Evolutionary conservation across 2,113 vertebrate species (phyloP).

Genomic region (Oreochromis aureus): DNA sequence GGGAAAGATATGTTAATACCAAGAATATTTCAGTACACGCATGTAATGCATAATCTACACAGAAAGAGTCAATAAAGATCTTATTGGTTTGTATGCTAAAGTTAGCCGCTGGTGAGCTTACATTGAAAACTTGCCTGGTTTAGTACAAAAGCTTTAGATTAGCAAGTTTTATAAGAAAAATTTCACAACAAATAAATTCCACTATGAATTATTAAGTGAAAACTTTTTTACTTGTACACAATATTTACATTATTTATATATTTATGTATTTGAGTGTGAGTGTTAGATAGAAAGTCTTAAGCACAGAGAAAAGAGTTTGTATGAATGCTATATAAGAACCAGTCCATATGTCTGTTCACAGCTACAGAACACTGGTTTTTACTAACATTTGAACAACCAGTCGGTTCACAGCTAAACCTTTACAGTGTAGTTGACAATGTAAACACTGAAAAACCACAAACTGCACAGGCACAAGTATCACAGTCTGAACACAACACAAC

Average conservation of each 20-base stretch:
- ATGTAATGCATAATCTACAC: background rate
- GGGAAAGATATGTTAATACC: background rate
- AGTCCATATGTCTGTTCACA: rapidly evolving
- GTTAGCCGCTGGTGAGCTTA: background rate
- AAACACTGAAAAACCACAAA: background rate
- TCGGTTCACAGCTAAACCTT: background rate
- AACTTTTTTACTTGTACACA: background rate
- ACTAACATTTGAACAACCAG: background rate
- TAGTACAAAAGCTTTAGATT: background rate
- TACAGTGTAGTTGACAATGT: background rate
- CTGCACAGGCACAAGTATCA: background rate
- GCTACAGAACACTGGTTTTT: background rate
- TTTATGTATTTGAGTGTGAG: background rate
- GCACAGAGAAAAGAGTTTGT: background rate
- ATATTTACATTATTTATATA: background rate
- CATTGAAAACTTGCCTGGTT: background rate
- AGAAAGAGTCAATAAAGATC: background rate
- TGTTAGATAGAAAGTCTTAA: background rate
- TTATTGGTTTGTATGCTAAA: background rate
- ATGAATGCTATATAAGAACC: background rate
- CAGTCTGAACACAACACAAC: background rate
- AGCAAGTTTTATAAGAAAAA: background rate
- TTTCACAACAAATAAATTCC: background rate
- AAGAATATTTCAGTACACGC: background rate
- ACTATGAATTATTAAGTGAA: background rate